Base-by-base conservation (phyloP, 2,888 invertebrate species). In the Apamea epomidion region DNA sequence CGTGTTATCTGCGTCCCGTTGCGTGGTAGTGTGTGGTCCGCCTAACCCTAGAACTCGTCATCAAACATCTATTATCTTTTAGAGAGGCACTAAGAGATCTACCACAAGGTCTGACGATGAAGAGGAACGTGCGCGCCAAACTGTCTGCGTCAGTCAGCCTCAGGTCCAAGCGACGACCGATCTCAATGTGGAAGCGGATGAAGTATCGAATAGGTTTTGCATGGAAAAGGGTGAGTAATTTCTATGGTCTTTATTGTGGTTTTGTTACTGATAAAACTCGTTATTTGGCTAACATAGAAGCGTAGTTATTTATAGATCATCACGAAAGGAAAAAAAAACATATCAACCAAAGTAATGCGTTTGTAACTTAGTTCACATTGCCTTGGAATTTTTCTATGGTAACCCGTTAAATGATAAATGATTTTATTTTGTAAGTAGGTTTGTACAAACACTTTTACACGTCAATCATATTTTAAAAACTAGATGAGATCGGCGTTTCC, bases 31-130 rank as follows among this genome's bases (percentile, higher is more conserved):
- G 58, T 58, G 25, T 12, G 12, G 8, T 25, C 58, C 25, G 10
- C 58, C 58, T 51, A 25, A 32, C 64, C 64, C 32, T 65, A 32
- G 6, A 37, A 67, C 25, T 37, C 67, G 37, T 37, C 37, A 37
- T 2, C 25, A 67, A 29, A 29, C 4, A 7, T 45, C 12, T 37
- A 1, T 64, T 29, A 37, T 18, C 14, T 84, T 94, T 21, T 89
- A 98, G 98, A 88, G 98, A 98, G 87, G 98, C 98, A 0, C 93
- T 98, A 64, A 96, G 98, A 69, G 98, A 98, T 80, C 97, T 98
- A 91, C 98, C 98, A 0, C 98, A 98, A 91, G 97, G 98, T 68
- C 93, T 98, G 79, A 98, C 98, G 2, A 97, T 98, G 90, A 98
- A 98, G 93, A 96, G 98, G 85, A 96, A 97, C 70, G 97, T 98